Evolutionary conservation across 2,113 vertebrate genomes (phyloP), one percentile per base, ranked within the genome.

Genomic region (Eonycteris spelaea): DNA sequence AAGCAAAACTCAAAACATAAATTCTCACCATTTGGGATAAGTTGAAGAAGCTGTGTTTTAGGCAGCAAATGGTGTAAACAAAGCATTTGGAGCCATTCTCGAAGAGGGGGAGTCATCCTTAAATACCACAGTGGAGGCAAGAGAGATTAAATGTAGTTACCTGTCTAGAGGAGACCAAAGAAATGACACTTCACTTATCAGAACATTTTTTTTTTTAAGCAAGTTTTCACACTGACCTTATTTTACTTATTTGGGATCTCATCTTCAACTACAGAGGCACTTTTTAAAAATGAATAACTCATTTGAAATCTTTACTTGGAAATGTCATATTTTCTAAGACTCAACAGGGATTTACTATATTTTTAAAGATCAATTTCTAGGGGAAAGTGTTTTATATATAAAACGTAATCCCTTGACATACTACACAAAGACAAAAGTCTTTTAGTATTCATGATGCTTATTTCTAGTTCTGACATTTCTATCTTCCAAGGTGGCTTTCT

Each of bases 261-360:
- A 87, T 90, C 61, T 84, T 86, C 85, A 63, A 92, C 55, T 88
- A 79, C 24, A 73, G 43, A 91, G 45, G 8, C 24, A 16, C 77
- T 96, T 91, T 83, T 82, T 90, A 38, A 84, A 84, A 30, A 71
- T 26, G 28, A 94, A 48, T 94, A 40, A 77, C 48, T 97, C 67
- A 92, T 91, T 94, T 96, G 38, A 97, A 97, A 93, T 94, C 94
- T 93, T 79, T 79, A 86, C 71, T 97, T 96, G 63, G 55, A 96
- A 93, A 91, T 88, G 91, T 96, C 86, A 94, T 88, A 90, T 90
- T 96, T 95, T 82, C 86, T 96, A 89, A 89, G 75, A 89, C 68
- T 91, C 92, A 83, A 51, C 24, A 71, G 79, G 71, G 89, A 88
- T 95, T 96, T 94, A 63, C 71, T 94, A 63, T 85, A 83, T 80